A percentile compares a stretch with the other conserved stretches of the same genome.
Conservation (phyloP, 2,113 vertebrate species). For the Etheostoma spectabile region DNA sequence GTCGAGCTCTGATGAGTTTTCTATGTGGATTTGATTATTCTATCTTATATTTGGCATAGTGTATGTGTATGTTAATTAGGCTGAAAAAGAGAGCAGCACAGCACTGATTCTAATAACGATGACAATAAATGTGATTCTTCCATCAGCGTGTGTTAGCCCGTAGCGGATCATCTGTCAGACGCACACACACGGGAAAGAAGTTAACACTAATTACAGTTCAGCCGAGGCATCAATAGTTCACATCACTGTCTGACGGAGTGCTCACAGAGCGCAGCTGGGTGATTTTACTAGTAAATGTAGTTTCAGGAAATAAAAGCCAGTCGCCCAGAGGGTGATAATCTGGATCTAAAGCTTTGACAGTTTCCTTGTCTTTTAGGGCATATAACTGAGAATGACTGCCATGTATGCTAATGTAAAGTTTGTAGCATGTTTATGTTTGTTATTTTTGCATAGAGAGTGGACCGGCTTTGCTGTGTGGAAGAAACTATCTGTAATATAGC, state of each 20-base stretch:
- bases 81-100: slow-evolving; percentile 21
- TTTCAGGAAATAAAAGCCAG: not conserved
- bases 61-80: slow-evolving; percentile 28
- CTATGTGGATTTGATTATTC: slow-evolving; percentile 9
- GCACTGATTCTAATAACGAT: slow-evolving; percentile 39
- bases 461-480: not conserved
- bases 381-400: not conserved
- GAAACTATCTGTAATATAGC: slow-evolving; percentile 11
- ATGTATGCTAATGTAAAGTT: not conserved
- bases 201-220: slow-evolving; percentile 67
- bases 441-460: not conserved
- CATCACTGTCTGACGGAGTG: slow-evolving; percentile 21
- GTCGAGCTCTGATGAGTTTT: not conserved
- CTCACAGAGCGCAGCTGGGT: slow-evolving; percentile 30
- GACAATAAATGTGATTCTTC: slow-evolving; percentile 56
- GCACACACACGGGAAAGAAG: slow-evolving; percentile 47
- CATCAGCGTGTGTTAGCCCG: slow-evolving; percentile 30
- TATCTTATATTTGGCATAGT: not conserved
- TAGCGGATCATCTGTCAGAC: slow-evolving; percentile 48
- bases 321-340: not conserved
- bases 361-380: not conserved
- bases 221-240: slow-evolving; percentile 35
- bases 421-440: not conserved
- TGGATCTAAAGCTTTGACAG: slow-evolving; percentile 4
- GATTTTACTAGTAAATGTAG: slow-evolving; percentile 1